These are phyloP conservation scores for Onychostoma macrolepis DNA, from an alignment of 2,113 vertebrate species.

Conservation along the genomic window DNA sequence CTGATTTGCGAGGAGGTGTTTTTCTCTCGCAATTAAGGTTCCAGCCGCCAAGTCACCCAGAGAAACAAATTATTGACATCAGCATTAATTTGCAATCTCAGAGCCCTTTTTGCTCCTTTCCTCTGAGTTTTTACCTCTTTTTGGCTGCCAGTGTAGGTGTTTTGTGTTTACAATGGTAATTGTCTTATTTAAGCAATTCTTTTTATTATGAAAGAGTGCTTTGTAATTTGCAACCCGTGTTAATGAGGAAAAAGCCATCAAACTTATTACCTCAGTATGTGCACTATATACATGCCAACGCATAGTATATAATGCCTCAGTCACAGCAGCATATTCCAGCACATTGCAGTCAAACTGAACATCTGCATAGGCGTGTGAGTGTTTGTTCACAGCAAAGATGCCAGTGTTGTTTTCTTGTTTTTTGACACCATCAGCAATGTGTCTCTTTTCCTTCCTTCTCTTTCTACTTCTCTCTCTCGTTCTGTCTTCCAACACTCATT, in stretches of 20 bases:
- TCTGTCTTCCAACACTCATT: neutral
- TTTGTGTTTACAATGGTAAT: constrained; percentile 27
- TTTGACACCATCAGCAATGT: constrained; percentile 49
- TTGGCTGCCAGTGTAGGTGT: constrained; percentile 25
- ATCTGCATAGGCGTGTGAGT: constrained; percentile 33
- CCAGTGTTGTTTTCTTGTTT: constrained; percentile 43
- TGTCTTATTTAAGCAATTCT: neutral
- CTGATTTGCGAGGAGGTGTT: constrained; percentile 15
- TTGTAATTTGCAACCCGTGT: neutral
- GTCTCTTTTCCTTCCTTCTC: neutral
- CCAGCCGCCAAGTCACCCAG: neutral
- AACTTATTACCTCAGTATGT: neutral
- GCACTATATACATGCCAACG: neutral
- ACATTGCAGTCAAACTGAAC: constrained; percentile 7
- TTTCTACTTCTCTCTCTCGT: neutral
- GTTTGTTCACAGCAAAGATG: constrained; percentile 32
- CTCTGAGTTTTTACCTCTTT: constrained; percentile 19
- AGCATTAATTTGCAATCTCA: constrained; percentile 28
- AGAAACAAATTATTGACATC: constrained; percentile 45
- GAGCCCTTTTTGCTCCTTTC: constrained; percentile 22
- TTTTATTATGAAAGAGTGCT: neutral
- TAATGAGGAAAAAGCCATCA: neutral
- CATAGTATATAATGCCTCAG: neutral
- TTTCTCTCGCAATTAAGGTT: constrained; percentile 37
- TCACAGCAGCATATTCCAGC: neutral